A percentile compares a stretch with the other conserved stretches of the same genome.
These are phyloP conservation scores for Craseonycteris thonglongyai DNA, from an alignment of 2,113 vertebrate genomes.

Conservation along the genomic window DNA sequence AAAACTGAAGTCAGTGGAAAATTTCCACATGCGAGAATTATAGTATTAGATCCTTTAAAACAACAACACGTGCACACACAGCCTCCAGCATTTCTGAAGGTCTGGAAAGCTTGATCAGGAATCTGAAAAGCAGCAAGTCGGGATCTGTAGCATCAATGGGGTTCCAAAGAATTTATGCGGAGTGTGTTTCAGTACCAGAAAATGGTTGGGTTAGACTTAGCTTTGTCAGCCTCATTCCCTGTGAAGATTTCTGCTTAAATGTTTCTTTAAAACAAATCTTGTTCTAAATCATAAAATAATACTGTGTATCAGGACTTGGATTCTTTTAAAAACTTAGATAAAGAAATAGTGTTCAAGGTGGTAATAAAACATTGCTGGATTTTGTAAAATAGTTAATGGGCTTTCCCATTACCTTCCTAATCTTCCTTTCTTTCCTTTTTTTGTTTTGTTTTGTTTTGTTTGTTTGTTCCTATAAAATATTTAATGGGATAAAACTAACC, in stretches of 20 bases:
- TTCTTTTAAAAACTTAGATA: neutral
- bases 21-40: conserved; percentile 14
- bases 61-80: neutral
- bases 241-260: neutral
- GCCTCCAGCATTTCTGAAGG: neutral
- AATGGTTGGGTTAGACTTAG: neutral
- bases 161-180: neutral
- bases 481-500: neutral
- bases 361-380: neutral
- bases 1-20: conserved; percentile 48
- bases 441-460: neutral
- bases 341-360: neutral
- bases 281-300: conserved; percentile 6
- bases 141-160: neutral
- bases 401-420: too few relatives aligned
- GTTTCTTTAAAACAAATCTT: neutral
- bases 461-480: neutral
- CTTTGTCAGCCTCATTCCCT: neutral
- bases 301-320: neutral
- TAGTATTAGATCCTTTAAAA: conserved; percentile 18
- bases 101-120: neutral
- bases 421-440: neutral
- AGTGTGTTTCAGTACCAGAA: neutral
- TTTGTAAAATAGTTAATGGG: neutral
- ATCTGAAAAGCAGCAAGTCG: neutral